phyloP scores from a whole-genome alignment of 1,140 invertebrate species.

The Ostrea edulis region DNA sequence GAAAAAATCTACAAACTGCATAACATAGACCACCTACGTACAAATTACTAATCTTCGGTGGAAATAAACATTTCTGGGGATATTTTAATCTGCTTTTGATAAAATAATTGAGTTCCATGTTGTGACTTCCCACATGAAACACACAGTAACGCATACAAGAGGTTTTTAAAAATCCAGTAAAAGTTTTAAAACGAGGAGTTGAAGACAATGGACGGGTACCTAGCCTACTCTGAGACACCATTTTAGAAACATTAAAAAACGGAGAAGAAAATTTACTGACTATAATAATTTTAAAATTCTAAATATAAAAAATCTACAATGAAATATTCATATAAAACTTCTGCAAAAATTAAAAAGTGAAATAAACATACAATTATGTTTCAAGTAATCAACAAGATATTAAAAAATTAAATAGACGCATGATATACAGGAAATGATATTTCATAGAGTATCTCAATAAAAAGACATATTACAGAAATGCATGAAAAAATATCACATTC shows the following conservation, averaged over 20 bases:
- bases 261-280: not conserved
- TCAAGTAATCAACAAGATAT: not conserved
- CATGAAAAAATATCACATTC: conserved; percentile 13
- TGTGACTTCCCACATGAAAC: too few species aligned
- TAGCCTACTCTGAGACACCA: too few species aligned
- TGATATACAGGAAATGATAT: not conserved
- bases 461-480: not conserved
- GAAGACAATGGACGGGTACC: too few species aligned
- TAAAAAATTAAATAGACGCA: not conserved
- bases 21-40: not conserved
- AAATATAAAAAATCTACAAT: not conserved
- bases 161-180: too few species aligned
- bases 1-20: not conserved
- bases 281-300: not conserved
- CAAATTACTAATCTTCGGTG: not conserved
- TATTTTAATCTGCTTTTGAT: too few species aligned
- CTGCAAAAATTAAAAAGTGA: not conserved
- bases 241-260: not conserved
- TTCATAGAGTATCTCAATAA: not conserved
- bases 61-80: too few species aligned
- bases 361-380: not conserved
- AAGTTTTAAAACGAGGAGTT: too few species aligned
- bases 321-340: not conserved
- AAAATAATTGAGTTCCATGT: too few species aligned
- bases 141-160: too few species aligned